Conservation (phyloP, 2,113 vertebrate genomes). For the Coracopsis vasa region DNA sequence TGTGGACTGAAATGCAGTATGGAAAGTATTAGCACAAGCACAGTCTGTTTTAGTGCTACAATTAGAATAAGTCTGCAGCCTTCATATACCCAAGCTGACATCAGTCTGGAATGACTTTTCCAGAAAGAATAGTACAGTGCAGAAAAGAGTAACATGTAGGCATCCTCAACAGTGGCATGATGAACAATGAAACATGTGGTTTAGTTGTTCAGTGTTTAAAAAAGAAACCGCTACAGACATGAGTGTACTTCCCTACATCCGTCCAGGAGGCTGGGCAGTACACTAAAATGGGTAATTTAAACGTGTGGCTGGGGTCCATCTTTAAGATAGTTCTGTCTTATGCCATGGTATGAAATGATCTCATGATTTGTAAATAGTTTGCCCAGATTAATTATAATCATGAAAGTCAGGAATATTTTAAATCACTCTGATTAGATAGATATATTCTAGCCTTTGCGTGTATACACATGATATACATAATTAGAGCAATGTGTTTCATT, state of each 20-base stretch:
- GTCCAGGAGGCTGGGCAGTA: background rate
- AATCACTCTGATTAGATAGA: slow-evolving; percentile 17
- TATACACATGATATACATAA: slow-evolving; percentile 8
- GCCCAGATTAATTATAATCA: slow-evolving; percentile 7
- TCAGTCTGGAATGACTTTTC: slow-evolving; percentile 24
- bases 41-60: slow-evolving; percentile 7
- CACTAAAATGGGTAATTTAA: background rate
- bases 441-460: background rate
- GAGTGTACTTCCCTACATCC: background rate
- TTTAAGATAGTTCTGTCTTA: background rate
- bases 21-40: slow-evolving; percentile 17
- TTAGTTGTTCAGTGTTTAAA: background rate
- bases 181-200: background rate
- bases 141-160: background rate
- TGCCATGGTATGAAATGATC: background rate
- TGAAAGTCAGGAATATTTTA: slow-evolving; percentile 22
- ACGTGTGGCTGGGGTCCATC: background rate
- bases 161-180: background rate
- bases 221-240: background rate
- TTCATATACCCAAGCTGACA: slow-evolving; percentile 26
- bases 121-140: background rate
- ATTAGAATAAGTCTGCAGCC: slow-evolving; percentile 19
- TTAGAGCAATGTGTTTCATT: slow-evolving; percentile 40
- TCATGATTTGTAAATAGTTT: slow-evolving; percentile 6
- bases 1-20: slow-evolving; percentile 1